Conservation (phyloP, 1,140 invertebrate genomes). For the Mercenaria mercenaria region DNA sequence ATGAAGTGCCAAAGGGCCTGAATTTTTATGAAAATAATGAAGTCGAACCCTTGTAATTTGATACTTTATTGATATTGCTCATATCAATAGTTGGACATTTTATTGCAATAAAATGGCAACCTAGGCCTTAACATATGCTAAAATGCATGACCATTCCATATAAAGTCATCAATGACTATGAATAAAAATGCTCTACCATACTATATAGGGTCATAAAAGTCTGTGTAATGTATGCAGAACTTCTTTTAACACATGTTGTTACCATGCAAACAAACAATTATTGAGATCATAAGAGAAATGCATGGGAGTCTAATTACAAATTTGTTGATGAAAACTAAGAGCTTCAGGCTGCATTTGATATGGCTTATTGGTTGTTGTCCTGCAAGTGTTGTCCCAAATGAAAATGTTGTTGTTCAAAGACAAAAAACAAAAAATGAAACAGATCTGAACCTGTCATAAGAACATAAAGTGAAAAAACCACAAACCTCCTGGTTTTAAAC, state of each 20-base stretch:
- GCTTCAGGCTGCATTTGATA: background rate
- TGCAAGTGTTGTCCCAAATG: background rate
- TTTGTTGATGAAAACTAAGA: slow-evolving; percentile 1
- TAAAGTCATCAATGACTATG: background rate
- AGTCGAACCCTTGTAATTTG: background rate
- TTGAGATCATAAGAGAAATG: too few species aligned
- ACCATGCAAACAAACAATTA: slow-evolving; percentile 29
- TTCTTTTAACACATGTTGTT: background rate
- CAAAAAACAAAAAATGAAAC: too few species aligned
- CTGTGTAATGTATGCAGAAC: background rate
- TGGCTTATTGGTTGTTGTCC: background rate
- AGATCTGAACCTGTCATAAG: too few species aligned
- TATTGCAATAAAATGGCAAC: background rate
- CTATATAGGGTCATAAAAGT: background rate
- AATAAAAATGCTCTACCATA: slow-evolving; percentile 18
- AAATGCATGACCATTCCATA: slow-evolving; percentile 34
- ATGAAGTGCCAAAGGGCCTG: background rate
- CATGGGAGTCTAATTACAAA: background rate
- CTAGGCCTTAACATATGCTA: slow-evolving; percentile 30
- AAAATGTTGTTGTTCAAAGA: too few species aligned
- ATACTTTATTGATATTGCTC: slow-evolving; percentile 23
- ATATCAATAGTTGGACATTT: background rate
- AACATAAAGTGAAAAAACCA: too few species aligned
- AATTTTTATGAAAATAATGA: background rate
- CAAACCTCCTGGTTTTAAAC: too few species aligned